Conservation (phyloP, 2,888 invertebrate genomes). For the Argyra leucocephala region DNA sequence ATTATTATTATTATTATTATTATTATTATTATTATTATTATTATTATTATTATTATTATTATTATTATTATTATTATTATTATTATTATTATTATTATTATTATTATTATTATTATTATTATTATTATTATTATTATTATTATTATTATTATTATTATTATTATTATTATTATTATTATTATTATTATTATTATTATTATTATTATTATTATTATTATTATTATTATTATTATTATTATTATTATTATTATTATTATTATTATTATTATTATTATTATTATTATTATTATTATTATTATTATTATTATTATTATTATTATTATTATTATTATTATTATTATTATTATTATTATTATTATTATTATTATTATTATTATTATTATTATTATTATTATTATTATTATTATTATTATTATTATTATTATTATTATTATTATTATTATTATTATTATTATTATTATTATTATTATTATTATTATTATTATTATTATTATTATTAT, state of each 20-base stretch:
- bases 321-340: constrained; percentile 9
- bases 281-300: constrained; percentile 9
- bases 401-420: no score
- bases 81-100: constrained; percentile 9
- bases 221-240: constrained; percentile 11
- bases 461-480: no score
- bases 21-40: constrained; percentile 2
- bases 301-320: constrained; percentile 10
- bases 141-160: no score
- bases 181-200: constrained; percentile 13
- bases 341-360: constrained; percentile 7
- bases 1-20: constrained; percentile 9
- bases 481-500: no score
- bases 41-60: constrained; percentile 12
- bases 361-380: constrained; percentile 15
- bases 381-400: no score
- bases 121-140: not conserved
- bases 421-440: no score
- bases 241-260: constrained; percentile 8
- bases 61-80: not conserved
- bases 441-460: no score
- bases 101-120: constrained; percentile 3
- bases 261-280: constrained; percentile 9
- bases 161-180: not conserved
- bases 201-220: constrained; percentile 9